Evolutionary conservation across 2,888 invertebrate genomes (phyloP), one percentile per base, ranked within the genome.

Genomic region (Tortricodes alternella): DNA sequence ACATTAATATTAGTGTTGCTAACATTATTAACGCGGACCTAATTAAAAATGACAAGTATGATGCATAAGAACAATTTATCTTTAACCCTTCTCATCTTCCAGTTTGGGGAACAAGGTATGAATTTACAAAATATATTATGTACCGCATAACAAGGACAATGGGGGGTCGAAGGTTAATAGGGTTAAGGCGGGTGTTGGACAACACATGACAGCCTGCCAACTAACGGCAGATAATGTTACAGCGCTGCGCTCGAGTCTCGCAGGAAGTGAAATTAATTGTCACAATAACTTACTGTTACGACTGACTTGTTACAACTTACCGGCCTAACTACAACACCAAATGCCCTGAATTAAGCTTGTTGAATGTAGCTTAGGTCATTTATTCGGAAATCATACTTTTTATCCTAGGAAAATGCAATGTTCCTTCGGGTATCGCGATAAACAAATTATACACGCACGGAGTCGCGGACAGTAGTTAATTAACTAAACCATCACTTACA

Each of bases 121-220:
- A 52, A 57, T 57, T 60, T 60, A 53, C 44, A 57, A 57, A 62
- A 53, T 48, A 48, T 50, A 32, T 41, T 50, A 51, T 38, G 37
- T 24, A 44, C 53, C 27, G 27, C 18, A 44, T 39, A 46, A 58
- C 56, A 67, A 69, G 41, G 46, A 46, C 44, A 29, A 13, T 19
- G 21, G 41, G 21, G 41, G 41, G 77, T 79, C 75, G 71, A 60
- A 77, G 78, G 80, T 77, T 74, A 78, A 75, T 64, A 67, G 68
- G 74, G 70, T 71, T 69, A 68, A 67, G 65, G 67, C 64, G 24
- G 44, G 68, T 64, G 62, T 61, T 43, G 60, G 65, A 61, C 65
- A 44, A 55, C 62, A 61, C 59, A 48, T 65, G 61, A 63, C 63
- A 63, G 58, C 60, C 65, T 35, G 43, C 43, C 46, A 48, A 44